Conservation (phyloP, 2,888 invertebrate genomes). For the Diarsia brunnea region DNA sequence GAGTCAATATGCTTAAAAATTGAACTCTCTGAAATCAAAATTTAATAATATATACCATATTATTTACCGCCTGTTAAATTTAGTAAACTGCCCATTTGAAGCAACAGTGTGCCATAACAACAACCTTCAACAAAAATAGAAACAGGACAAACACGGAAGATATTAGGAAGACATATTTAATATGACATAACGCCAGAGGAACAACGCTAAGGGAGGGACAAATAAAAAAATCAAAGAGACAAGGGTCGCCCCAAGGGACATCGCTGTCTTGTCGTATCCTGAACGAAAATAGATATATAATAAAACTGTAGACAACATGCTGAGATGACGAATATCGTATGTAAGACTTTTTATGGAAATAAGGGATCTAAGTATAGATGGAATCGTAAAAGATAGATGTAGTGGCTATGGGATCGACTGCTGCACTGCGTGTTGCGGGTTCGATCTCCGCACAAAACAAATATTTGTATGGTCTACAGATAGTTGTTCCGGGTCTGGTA, state of each 20-base stretch:
- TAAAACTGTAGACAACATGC: constrained; percentile 55
- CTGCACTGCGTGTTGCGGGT: too few species aligned
- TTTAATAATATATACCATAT: not conserved
- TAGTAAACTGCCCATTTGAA: not conserved
- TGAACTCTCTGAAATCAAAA: too few species aligned
- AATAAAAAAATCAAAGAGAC: constrained; percentile 68
- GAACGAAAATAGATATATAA: constrained; percentile 46
- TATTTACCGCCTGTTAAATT: not conserved
- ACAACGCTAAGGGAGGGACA: constrained; percentile 44
- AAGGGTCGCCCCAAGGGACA: constrained; percentile 59
- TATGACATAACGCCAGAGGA: constrained; percentile 48
- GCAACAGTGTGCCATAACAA: not conserved
- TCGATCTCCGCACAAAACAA: too few species aligned
- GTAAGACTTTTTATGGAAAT: constrained; percentile 26
- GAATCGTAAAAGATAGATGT: not conserved
- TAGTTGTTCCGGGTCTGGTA: too few species aligned
- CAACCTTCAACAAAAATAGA: constrained; percentile 22
- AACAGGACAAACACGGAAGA: constrained; percentile 25
- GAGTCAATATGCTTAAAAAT: too few species aligned
- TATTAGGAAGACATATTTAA: constrained; percentile 51
- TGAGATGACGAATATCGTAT: constrained; percentile 44
- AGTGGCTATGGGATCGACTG: too few species aligned
- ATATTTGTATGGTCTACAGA: too few species aligned
- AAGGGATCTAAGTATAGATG: not conserved
- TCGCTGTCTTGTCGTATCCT: constrained; percentile 37